Evolutionary conservation across 2,797 vertebrate genomes (phyloP).

Genomic region (Scleropages formosus): DNA sequence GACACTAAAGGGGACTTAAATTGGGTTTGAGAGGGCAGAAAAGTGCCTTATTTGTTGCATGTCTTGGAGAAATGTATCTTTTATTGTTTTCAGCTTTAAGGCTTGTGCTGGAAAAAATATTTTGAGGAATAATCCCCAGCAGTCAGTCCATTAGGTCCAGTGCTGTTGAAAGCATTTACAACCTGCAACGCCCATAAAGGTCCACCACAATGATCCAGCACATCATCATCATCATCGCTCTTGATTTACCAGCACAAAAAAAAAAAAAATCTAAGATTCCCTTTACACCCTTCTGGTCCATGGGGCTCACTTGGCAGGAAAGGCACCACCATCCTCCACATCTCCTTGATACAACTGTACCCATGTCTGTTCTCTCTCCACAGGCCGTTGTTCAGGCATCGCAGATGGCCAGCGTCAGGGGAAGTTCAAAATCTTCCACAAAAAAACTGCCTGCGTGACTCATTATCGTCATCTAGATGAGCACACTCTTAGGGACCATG

Average conservation of each 20-base stretch:
- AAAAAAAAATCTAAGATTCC: neutral
- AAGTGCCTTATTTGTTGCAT: neutral
- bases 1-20: neutral
- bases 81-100: neutral
- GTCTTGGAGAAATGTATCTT: neutral
- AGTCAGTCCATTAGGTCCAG: neutral
- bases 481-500: no score
- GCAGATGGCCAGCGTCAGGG: neutral
- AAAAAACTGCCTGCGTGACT: no score
- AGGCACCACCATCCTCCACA: no score
- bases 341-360: constrained; percentile 2
- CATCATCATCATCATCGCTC: no score
- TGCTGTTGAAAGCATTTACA: neutral
- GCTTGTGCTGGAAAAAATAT: neutral
- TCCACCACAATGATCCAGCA: neutral
- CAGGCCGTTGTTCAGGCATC: neutral
- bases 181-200: neutral
- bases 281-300: no score
- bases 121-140: neutral
- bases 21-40: neutral
- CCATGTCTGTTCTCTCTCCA: neutral
- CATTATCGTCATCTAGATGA: no score
- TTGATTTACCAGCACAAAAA: neutral
- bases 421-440: no score
- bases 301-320: no score